Base-by-base conservation (phyloP, 1,140 invertebrate species). In the Papilio helenus region DNA sequence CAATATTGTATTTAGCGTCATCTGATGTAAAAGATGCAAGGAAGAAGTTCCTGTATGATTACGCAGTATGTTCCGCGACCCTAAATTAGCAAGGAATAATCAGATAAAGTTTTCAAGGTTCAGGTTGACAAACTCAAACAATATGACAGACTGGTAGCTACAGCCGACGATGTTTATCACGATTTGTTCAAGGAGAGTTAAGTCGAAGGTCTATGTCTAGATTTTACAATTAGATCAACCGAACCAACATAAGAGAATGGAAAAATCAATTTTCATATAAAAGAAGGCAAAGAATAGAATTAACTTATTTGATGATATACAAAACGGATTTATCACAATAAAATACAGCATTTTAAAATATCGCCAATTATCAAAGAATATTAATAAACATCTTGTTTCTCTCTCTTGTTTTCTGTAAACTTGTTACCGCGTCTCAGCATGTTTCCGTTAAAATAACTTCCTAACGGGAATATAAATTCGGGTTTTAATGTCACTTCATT, bases 61-160 rank as follows among this genome's bases (percentile, higher is more conserved):
- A 39, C 39, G 29, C 26, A 8, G 51, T 12, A 44, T 71, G 79
- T 76, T 81, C 72, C 76, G 65, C 65, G 79, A 74, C 61, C 65
- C 73, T 29, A 76, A 76, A 85, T 82, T 81, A 80, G 81, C 79
- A 82, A 81, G 79, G 72, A 76, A 79, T 3, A 79, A 84, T 84
- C 83, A 78, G 83, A 84, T 84, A 84, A n/a, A 81, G 46, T 39
- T 2, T 0, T 23, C 76, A 73, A 85, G 79, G 82, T 81, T 79
- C 65, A 77, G 78, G 68, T 79, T 76, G 71, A 83, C 55, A 80
- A 79, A 74, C 74, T 61, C 82, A 68, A 79, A 77, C 76, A 77
- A 77, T 77, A 61, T 77, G 55, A 42, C 51, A 61, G 34, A 55
- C 34, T 49, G 61, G 79, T 58, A 7, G 23, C 26, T 81, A 39